Evolutionary conservation across 30 jellyfish, hydroid and myxozoan genomes (phyloP), one percentile per base, ranked within the genome.

Genomic region (Phacellophora camtschatica): DNA sequence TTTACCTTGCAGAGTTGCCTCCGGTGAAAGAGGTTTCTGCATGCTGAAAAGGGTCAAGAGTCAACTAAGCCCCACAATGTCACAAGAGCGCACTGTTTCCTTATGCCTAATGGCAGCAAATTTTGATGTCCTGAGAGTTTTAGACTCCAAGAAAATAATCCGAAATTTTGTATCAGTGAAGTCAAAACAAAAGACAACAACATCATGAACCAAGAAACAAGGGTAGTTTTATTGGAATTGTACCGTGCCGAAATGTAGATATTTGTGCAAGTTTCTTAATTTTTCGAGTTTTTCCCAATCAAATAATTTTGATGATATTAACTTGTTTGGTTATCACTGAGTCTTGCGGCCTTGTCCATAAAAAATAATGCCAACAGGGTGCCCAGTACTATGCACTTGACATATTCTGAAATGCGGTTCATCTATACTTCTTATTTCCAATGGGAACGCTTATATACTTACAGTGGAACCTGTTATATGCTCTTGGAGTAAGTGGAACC

Each of bases 301-400:
- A 62, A 62, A 62, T 62, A 11, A 32, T 62, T 24, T 62, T 11
- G 62, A 11, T 32, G n/a, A n/a, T n/a, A 62, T 62, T 41, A 7
- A 41, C 9, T 6, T 12, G 19, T 11, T 24, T 13, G 19, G 16
- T 12, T 8, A 13, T 62, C 64, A 62, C 27, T 62, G 56, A 62
- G 15, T 24, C 56, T 62, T 62, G 55, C 77, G 66, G 33, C 65
- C 22, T 66, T 66, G 62, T 41, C 66, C 66, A 66, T 66, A 66
- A 41, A 41, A 27, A 35, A 5, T 66, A 28, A 66, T 66, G 81
- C 81, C 35, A 66, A 33, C 81, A 28, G 72, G 81, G 71, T 36
- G 81, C 81, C 28, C 13, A 66, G 71, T 25, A 33, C 71, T 66
- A 66, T 66, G 71, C 81, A 66, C 62, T 68, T 33, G 81, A 28